Evolutionary conservation across 2,113 vertebrate species (phyloP).

Genomic region (Raphicerus campestris): DNA sequence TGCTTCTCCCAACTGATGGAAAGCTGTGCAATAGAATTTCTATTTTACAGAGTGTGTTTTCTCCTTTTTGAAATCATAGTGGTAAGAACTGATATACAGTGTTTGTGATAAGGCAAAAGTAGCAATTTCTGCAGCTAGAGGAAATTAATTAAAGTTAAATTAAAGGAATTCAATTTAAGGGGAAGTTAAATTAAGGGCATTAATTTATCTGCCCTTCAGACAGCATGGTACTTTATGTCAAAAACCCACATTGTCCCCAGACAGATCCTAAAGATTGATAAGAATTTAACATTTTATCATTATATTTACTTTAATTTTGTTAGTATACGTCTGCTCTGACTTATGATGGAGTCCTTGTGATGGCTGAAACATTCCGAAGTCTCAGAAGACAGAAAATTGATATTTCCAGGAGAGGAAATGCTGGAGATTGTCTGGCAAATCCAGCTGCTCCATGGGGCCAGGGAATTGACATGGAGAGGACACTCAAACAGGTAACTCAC

Average conservation of each 20-base stretch:
- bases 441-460: slow-evolving; percentile 98
- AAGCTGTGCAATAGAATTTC: background rate
- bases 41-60: background rate
- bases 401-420: slow-evolving; percentile 97
- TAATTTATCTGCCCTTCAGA: background rate
- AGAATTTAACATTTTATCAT: background rate
- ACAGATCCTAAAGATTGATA: background rate
- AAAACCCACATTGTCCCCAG: background rate
- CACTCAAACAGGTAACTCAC: slow-evolving; percentile 92
- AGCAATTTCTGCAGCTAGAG: background rate
- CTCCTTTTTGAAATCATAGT: background rate
- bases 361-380: slow-evolving; percentile 98
- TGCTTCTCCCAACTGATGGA: background rate
- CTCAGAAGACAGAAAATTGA: slow-evolving; percentile 97
- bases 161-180: background rate
- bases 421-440: slow-evolving; percentile 98
- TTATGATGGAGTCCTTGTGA: slow-evolving; percentile 97
- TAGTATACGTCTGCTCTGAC: slow-evolving; percentile 98
- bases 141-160: background rate
- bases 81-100: background rate
- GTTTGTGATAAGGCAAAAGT: background rate
- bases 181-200: background rate
- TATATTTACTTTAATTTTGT: slow-evolving; percentile 28
- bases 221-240: background rate
- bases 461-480: slow-evolving; percentile 99